Conservation (phyloP, 2,113 vertebrate species). For the Misgurnus anguillicaudatus region DNA sequence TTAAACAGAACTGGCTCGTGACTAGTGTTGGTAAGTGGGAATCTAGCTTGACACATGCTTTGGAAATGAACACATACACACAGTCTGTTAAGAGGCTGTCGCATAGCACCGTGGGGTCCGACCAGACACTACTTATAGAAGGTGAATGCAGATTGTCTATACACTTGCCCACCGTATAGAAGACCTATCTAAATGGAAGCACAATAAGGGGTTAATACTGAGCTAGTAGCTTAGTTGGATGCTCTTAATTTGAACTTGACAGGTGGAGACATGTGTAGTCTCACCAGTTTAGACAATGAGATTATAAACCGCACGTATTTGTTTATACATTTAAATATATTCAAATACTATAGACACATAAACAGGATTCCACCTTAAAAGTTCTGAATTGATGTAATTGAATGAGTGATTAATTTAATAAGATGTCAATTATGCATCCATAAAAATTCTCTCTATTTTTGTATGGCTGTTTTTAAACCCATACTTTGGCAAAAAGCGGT, state of each 20-base stretch:
- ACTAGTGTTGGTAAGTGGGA: conserved; percentile 45
- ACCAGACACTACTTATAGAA: conserved; percentile 63
- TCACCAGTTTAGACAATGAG: neutral
- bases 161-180: conserved; percentile 59
- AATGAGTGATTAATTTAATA: neutral
- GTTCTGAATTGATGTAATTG: neutral
- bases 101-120: conserved; percentile 41
- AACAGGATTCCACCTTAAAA: neutral
- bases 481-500: neutral
- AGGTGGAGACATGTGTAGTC: neutral
- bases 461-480: no score
- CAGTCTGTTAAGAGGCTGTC: conserved; percentile 42
- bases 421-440: no score
- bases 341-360: neutral
- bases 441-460: no score
- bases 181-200: conserved; percentile 64
- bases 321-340: neutral
- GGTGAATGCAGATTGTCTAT: conserved; percentile 64
- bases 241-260: neutral
- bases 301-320: neutral
- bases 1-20: conserved; percentile 71
- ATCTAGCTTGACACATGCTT: conserved; percentile 9
- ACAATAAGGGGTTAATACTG: conserved; percentile 45
- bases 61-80: conserved; percentile 6
- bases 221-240: neutral